Evolutionary conservation across 2,797 vertebrate species (phyloP), one percentile per base, ranked within the genome.

Genomic region (Rousettus madagascariensis): DNA sequence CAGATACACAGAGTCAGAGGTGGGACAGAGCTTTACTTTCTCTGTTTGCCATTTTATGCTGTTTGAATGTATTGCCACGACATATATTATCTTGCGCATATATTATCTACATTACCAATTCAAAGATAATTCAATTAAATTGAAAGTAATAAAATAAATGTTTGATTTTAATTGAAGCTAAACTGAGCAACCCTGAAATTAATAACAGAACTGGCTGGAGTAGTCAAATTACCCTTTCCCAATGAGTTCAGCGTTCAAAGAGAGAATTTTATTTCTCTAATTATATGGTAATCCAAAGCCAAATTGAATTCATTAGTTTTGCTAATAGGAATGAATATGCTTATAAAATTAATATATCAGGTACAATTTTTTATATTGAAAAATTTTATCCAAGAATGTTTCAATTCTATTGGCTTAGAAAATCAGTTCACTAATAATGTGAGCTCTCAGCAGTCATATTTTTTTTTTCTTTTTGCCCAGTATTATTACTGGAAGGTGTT

Each of bases 111-210:
- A 93, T 93, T 91, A 87, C 79, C 93, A 87, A 90, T 72, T 72
- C 95, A 91, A 97, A 96, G 90, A 82, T 93, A 96, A 61, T 87
- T 92, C 71, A 89, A 94, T 86, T 96, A 17, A 95, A 95, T 59
- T 71, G 49, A 95, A 96, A 96, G 95, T 96, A 96, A 97, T 97
- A 97, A 97, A 97, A 97, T 96, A 93, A 96, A 95, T 97, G 95
- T 97, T 97, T 97, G 86, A 95, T 96, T 97, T 97, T 97, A 96
- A 96, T 97, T 93, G 95, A 95, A 96, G 78, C 72, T 92, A 88
- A 97, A 96, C 90, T 74, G 95, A 97, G 94, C 79, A 95, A 85
- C 87, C 92, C 80, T 95, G 84, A 97, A 96, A 97, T 96, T 95
- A 97, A 97, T 97, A 97, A 97, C 57, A 89, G 85, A 96, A 90